Evolutionary conservation across 1,140 invertebrate genomes (phyloP), one percentile per base, ranked within the genome.

Genomic region (Aphelenchoides besseyi): DNA sequence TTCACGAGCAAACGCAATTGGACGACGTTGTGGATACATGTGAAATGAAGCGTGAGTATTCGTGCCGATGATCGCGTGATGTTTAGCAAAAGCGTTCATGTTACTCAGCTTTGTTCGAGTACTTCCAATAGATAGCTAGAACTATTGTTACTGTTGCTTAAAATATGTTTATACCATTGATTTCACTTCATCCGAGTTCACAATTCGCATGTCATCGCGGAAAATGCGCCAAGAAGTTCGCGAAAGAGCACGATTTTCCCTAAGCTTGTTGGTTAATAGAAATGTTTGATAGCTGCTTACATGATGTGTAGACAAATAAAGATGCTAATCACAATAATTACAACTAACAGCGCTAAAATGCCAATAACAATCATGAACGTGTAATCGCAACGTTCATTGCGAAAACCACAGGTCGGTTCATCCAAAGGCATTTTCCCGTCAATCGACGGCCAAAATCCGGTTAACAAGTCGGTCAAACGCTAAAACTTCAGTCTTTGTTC

Each of bases 31-130:
- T 32, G 82, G 79, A 55, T 83, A 83, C 48, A 82, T 18, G 71
- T 83, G 81, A 61, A 84, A 83, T 8, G 78, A 74, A 8, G 81
- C 79, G 53, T 83, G 81, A 3, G 82, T 84, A 54, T 84, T 83
- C 9, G 79, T 84, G 18, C 81, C 81, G 28, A 83, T 62, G n/a
- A 83, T 72, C 12, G 81, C 81, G 70, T 83, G 81, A 62, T 84
- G 81, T 62, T 83, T 83, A 2, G 77, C 80, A 70, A 83, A 83
- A 16, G 67, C 61, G n/a, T 68, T 71, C 74, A 84, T 79, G 52
- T 84, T 83, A 5, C 70, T 74, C 68, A 83, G 62, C 68, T 84
- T 84, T 26, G 81, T 83, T 55, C 75, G 75, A 16, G 81, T 73
- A 33, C 74, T 78, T 18, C 81, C 81, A 59, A 83, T 82, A n/a